Percentiles rank a stretch among this genome's conserved stretches.
These are phyloP conservation scores for Adelges cooleyi DNA, from an alignment of 1,140 invertebrate species.

Conservation along the genomic window DNA sequence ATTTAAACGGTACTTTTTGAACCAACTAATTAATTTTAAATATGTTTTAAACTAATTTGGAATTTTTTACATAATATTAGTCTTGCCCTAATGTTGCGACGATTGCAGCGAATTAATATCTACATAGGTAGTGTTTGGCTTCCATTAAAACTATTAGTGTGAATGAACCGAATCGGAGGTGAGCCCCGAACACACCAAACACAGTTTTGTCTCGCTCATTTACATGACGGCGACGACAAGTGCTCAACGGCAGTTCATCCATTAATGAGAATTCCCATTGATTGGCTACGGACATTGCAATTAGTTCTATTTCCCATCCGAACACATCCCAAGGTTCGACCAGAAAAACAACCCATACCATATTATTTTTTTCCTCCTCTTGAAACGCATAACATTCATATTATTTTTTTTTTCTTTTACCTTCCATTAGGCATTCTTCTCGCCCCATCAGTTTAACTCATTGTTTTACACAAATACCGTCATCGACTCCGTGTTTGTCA, in stretches of 20 bases:
- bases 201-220: conserved; percentile 17
- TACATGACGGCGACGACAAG: not conserved
- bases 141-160: not conserved
- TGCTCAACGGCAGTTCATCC: not conserved
- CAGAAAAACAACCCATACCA: not conserved
- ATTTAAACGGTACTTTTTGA: too few species aligned
- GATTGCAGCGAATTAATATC: too few species aligned
- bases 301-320: conserved; percentile 24
- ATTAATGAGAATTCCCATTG: conserved; percentile 28
- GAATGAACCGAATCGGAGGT: conserved; percentile 20
- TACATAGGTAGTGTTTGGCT: too few species aligned
- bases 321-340: conserved; percentile 9
- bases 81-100: too few species aligned
- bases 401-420: not conserved
- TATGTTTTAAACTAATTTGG: too few species aligned
- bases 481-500: not conserved
- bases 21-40: too few species aligned
- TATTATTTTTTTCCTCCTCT: not conserved
- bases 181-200: not conserved
- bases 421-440: not conserved
- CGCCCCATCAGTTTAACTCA: not conserved
- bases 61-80: too few species aligned
- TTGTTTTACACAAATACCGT: not conserved
- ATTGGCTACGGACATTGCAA: conserved; percentile 28
- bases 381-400: conserved; percentile 7